Percentiles rank a stretch among this genome's conserved stretches.
Conservation (phyloP, 2,113 vertebrate genomes). For the Carassius carassius region DNA sequence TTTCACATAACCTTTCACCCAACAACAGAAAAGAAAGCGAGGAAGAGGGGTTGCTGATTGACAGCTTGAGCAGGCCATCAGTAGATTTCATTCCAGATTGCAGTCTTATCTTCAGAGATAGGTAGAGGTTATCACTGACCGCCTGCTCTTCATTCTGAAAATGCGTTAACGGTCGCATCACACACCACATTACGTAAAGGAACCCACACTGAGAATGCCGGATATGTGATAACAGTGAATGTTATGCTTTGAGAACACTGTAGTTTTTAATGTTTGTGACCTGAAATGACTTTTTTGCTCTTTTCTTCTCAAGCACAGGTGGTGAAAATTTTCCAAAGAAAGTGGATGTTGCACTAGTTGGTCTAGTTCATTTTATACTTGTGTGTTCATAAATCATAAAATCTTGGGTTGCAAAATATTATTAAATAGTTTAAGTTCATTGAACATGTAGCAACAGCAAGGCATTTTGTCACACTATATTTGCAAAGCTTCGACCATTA, state of each 20-base stretch:
- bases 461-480: not conserved
- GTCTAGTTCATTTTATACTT: not conserved
- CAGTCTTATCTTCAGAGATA: slow-evolving; percentile 73
- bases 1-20: slow-evolving; percentile 49
- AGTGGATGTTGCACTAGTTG: not conserved
- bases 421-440: not conserved
- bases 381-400: not conserved
- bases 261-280: not conserved
- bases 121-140: slow-evolving; percentile 77
- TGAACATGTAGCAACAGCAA: not conserved
- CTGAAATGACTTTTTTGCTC: not conserved
- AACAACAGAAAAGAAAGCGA: slow-evolving; percentile 2
- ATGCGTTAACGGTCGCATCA: slow-evolving; percentile 73
- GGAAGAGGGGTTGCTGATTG: slow-evolving; percentile 62
- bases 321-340: too few relatives aligned
- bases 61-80: slow-evolving; percentile 63
- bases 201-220: not conserved
- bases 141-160: slow-evolving; percentile 71
- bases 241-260: slow-evolving; percentile 18
- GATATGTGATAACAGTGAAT: not conserved
- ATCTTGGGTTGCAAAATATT: not conserved
- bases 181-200: slow-evolving; percentile 2
- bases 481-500: not conserved
- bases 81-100: slow-evolving; percentile 80
- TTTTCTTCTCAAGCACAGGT: too few relatives aligned